phyloP scores from a whole-genome alignment of 2,888 invertebrate species.

The Metellina segmentata region DNA sequence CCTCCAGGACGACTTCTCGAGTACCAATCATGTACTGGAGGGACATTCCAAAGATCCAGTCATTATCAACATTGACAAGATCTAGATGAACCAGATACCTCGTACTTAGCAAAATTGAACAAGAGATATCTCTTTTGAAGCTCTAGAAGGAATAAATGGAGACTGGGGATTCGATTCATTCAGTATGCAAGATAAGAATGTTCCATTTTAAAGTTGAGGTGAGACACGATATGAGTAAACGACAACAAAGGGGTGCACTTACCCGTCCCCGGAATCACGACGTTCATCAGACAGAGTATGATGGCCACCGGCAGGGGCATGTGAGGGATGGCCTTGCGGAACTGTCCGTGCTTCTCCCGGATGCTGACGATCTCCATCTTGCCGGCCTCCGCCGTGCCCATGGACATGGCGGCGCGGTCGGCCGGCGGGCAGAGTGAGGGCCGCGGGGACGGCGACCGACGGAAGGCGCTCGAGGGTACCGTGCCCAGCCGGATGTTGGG shows the following conservation, averaged over 20 bases:
- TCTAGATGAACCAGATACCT: no score
- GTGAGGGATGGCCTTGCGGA: constrained; percentile 82
- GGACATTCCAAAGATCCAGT: no score
- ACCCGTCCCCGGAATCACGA: constrained; percentile 80
- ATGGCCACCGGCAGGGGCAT: constrained; percentile 82
- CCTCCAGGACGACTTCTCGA: no score
- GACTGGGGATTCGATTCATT: no score
- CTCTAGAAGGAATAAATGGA: no score
- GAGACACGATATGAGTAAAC: not conserved
- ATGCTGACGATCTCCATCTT: constrained; percentile 70
- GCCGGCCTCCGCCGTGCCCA: constrained; percentile 9
- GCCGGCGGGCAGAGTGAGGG: constrained; percentile 16
- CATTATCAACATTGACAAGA: no score
- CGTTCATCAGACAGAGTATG: constrained; percentile 80
- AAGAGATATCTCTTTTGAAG: no score
- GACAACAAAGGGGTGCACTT: constrained; percentile 50
- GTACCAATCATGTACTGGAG: no score
- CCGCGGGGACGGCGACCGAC: constrained; percentile 49
- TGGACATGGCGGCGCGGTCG: not conserved
- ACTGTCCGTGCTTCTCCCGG: constrained; percentile 77
- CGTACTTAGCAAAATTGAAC: no score
- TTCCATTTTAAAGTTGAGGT: not conserved
- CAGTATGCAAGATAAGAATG: no score
- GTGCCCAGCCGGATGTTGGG: constrained; percentile 62
- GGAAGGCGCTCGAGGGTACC: constrained; percentile 68